phyloP scores from a whole-genome alignment of 2,113 vertebrate genomes.

The human region GRCh38 chr1:166081501-166082000 shows the following conservation, averaged over 20 bases:
- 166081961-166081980: not conserved
- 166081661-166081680: not conserved
- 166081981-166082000: not conserved
- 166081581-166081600: not conserved
- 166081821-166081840: not conserved
- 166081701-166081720: not conserved
- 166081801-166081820: not conserved
- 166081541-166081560: not conserved
- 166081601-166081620: not conserved
- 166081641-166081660: not conserved
- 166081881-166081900: not conserved
- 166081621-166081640: not conserved
- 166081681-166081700: not conserved
- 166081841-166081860: too few species aligned
- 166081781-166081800: not conserved
- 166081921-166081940: not conserved
- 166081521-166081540: not conserved
- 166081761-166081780: not conserved
- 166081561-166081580: not conserved
- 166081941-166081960: not conserved
- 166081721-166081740: not conserved
- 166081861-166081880: not conserved
- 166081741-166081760: not conserved
- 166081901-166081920: not conserved
- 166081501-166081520: fast-evolving